A percentile compares a stretch with the other conserved stretches of the same genome.
These are phyloP conservation scores for Phyllopteryx taeniolatus DNA, from an alignment of 2,113 vertebrate genomes.

Conservation along the genomic window DNA sequence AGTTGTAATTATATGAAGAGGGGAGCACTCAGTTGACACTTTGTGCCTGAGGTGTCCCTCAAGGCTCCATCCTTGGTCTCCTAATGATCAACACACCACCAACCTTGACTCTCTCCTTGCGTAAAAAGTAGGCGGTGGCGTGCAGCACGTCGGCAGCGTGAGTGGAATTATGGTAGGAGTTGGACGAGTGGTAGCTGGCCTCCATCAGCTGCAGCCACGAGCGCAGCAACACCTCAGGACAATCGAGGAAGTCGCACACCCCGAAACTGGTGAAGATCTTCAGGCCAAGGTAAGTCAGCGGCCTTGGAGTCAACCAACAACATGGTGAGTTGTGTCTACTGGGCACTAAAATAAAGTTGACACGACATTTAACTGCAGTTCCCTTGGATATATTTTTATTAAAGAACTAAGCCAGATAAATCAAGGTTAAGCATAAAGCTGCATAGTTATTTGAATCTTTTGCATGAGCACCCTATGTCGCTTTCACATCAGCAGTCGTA, in stretches of 20 bases:
- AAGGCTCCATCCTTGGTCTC: not conserved
- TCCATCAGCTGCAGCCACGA: conserved; percentile 95
- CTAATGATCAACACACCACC: not conserved
- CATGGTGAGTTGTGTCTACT: not conserved
- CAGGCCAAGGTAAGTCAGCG: conserved; percentile 89
- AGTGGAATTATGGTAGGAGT: conserved; percentile 95
- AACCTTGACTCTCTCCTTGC: conserved; percentile 94
- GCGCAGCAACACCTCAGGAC: conserved; percentile 83
- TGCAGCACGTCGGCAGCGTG: conserved; percentile 92
- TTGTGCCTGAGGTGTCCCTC: not conserved
- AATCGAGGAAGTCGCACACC: conserved; percentile 88
- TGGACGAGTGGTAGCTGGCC: conserved; percentile 91
- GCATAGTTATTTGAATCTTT: too few species aligned
- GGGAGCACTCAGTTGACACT: not conserved
- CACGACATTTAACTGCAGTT: not conserved
- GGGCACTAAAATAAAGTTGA: too few species aligned
- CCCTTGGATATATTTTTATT: not conserved
- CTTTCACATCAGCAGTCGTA: too few species aligned
- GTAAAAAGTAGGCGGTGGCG: conserved; percentile 89
- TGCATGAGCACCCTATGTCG: too few species aligned
- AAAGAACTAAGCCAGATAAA: not conserved
- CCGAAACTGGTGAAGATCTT: conserved; percentile 89
- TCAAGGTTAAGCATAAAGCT: too few species aligned
- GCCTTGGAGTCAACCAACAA: conserved; percentile 51
- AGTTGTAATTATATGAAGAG: too few species aligned